Evolutionary conservation across 2,113 vertebrate genomes (phyloP), one percentile per base, ranked within the genome.

Genomic region (Euleptes europaea): DNA sequence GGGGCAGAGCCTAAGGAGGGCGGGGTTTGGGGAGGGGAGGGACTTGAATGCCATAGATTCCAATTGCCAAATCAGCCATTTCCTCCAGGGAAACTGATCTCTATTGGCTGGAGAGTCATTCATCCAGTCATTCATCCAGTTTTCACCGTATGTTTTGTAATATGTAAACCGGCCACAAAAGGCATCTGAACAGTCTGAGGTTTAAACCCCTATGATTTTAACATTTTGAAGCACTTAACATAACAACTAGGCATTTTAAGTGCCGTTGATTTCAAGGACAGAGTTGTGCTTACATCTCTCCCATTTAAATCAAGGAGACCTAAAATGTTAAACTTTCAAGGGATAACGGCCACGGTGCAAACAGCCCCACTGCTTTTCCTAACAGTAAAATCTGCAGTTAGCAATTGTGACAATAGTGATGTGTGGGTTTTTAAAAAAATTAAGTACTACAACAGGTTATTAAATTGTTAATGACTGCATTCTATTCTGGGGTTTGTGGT

Each of bases 391-490:
- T 90, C 79, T 1, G 89, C 88, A 92, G 92, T 72, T 92, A 85
- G 87, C 90, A 51, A 14, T 4, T 44, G 44, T 44, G 44, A 44
- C 44, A 44, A 44, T 44, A 44, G 4, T 44, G 44, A 44, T 44
- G 44, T 9, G 4, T 44, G n/a, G n/a, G n/a, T 44, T 44, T 5
- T 5, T 5, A 44, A 44, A 44, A 44, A 44, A 44, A 44, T 44
- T 44, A 44, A 44, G 44, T 5, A 44, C 44, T 44, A 44, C 44
- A 44, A 44, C 44, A 44, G 44, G 44, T 44, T 92, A 93, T 93
- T 93, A 93, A 92, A 93, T 88, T 88, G 89, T 92, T 94, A 94
- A 93, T 91, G 83, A 83, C 71, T 78, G 73, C 33, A 79, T 92
- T 94, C 92, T 92, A 84, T 80, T 92, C 82, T 92, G 84, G 88